These are phyloP conservation scores for Coracias cyanogaster DNA, from an alignment of 2,797 vertebrate genomes.

Conservation along the genomic window DNA sequence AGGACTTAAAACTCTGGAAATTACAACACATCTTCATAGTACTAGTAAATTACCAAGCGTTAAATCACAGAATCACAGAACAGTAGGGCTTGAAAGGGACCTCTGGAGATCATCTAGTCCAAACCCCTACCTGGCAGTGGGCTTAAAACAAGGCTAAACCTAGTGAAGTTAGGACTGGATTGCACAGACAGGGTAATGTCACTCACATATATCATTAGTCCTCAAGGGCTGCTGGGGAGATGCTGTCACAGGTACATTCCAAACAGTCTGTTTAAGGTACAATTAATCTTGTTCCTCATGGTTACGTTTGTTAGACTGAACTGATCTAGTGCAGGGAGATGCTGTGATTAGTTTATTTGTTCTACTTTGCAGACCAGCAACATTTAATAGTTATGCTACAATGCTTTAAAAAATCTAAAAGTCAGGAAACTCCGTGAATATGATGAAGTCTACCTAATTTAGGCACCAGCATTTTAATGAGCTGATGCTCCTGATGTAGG, in stretches of 20 bases:
- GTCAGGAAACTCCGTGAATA: not conserved
- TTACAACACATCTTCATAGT: not conserved
- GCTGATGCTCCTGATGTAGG: not conserved
- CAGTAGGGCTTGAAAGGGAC: no score
- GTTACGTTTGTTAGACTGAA: slow-evolving; percentile 11
- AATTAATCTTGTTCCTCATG: not conserved
- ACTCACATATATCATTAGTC: not conserved
- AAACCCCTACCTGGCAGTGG: not conserved
- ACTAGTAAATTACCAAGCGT: not conserved
- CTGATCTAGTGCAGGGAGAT: not conserved
- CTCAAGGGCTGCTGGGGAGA: not conserved
- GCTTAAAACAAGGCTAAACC: not conserved
- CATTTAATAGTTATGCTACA: not conserved
- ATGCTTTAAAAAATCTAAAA: not conserved
- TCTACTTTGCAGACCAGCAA: not conserved
- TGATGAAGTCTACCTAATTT: not conserved
- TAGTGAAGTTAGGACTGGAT: not conserved
- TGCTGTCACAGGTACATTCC: not conserved
- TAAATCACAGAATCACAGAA: no score
- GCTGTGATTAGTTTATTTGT: not conserved
- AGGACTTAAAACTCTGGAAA: not conserved
- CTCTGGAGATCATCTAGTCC: no score
- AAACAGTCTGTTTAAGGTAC: not conserved
- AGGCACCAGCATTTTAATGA: not conserved
- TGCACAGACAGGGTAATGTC: not conserved